Evolutionary conservation across 1,140 invertebrate genomes (phyloP), one percentile per base, ranked within the genome.

Genomic region (Amyelois transitella): DNA sequence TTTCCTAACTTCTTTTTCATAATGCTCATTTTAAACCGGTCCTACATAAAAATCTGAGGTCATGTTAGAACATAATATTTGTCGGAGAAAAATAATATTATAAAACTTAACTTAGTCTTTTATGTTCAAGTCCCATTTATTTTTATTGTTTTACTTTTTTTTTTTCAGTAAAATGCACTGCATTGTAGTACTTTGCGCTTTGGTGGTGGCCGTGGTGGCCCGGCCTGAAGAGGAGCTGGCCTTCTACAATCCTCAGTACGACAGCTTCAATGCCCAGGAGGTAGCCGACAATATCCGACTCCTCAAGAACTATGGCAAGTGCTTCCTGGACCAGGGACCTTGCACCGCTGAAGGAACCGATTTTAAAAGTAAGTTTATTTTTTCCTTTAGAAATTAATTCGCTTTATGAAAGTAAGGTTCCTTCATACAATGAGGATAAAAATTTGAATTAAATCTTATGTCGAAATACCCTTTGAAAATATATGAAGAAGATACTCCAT

Each of bases 331-430:
- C 0, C 85, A 92, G 55, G 94, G 93, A 21, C 89, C 92, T 0
- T 95, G 94, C 75, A 93, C 94, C 0, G 65, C 91, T 0, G 93
- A 95, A 60, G 94, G 93, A 18, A 81, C 89, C 0, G 93, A 94
- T 71, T 89, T 95, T 18, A 94, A 93, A 85, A 91, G 93, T 94
- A 84, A 92, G 91, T 90, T 25, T 22, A 47, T 43, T 43, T 6
- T n/a, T n/a, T 17, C 5, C 14, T 4, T 43, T 43, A 43, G 4
- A 43, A n/a, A 43, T 43, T 18, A 44, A 44, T 19, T n/a, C n/a
- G n/a, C n/a, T n/a, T n/a, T n/a, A n/a, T n/a, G n/a, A n/a, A n/a
- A n/a, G n/a, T n/a, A n/a, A n/a, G n/a, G n/a, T n/a, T n/a, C n/a
- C n/a, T n/a, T n/a, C n/a, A n/a, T n/a, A n/a, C n/a, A n/a, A n/a